Evolutionary conservation across 1,140 invertebrate genomes (phyloP), one percentile per base, ranked within the genome.

Genomic region (Euborellia annulipes): DNA sequence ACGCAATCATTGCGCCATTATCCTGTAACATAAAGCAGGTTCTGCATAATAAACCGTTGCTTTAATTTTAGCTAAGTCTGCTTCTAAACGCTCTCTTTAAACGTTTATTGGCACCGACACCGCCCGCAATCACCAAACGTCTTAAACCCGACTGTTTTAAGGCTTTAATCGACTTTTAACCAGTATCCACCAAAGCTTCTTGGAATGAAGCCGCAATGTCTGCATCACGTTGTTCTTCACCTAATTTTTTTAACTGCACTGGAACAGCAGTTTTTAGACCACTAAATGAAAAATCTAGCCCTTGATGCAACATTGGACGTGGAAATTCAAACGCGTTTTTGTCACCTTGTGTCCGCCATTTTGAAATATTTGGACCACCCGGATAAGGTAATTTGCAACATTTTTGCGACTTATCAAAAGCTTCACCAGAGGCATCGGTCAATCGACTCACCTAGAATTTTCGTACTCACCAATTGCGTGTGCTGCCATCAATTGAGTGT

Each of bases 361-460:
- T 18, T 7, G 8, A 46, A 2, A 52, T 21, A 7, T 3, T 2
- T 13, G 53, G 53, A 11, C 52, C 52, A 22, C 52, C 52, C 2
- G 52, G 52, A 49, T 52, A 54, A 13, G 6, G 6, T 9, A 54
- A 30, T 13, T 39, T 50, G 7, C 55, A 16, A 22, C 47, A 7
- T 41, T 55, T 55, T n/a, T 48, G 53, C n/a, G 41, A 41, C 41
- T 54, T 54, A 41, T 54, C 52, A 44, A 52, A 54, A 17, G 53
- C 53, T 39, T 54, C 52, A 3, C 52, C 52, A 2, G 41, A 50
- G 2, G 52, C 52, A 53, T 54, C 52, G n/a, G 34, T 54, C 52
- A 7, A 53, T 14, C 16, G 49, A 49, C 19, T 42, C 34, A 32
- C 57, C 60, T 13, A 63, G 23, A 9, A 61, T n/a, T 36, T 3